Evolutionary conservation across 2,888 invertebrate genomes (phyloP).

Genomic region (Congeria kusceri): DNA sequence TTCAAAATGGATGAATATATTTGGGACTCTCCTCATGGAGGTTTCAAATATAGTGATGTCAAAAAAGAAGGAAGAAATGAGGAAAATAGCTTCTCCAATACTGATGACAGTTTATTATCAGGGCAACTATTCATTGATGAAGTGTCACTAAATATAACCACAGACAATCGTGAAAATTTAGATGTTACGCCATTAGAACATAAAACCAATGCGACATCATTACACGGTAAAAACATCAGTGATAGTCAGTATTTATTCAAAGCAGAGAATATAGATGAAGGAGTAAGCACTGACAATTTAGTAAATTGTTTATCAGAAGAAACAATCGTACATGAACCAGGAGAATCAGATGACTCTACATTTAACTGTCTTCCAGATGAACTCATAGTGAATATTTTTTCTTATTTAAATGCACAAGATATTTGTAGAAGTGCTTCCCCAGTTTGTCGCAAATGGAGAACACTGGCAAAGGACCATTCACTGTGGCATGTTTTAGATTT

Average conservation of each 20-base stretch:
- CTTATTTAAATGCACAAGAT: constrained; percentile 60
- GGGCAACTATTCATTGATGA: not conserved
- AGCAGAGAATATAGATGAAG: not conserved
- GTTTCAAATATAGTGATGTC: no score
- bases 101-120: no score
- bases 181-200: not conserved
- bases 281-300: not conserved
- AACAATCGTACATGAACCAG: not conserved
- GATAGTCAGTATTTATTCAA: not conserved
- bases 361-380: constrained; percentile 69
- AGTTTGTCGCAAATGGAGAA: constrained; percentile 69
- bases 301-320: not conserved
- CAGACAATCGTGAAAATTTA: not conserved
- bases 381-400: constrained; percentile 70
- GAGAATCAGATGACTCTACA: not conserved
- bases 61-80: no score
- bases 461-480: constrained; percentile 65
- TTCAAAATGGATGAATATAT: no score
- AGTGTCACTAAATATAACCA: not conserved
- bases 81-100: no score
- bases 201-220: not conserved
- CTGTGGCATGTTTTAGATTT: constrained; percentile 71
- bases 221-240: not conserved
- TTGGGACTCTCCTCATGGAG: no score
- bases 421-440: constrained; percentile 64